Evolutionary conservation across 2,888 invertebrate species (phyloP), one percentile per base, ranked within the genome.

Genomic region (Pegoplata infirma): DNA sequence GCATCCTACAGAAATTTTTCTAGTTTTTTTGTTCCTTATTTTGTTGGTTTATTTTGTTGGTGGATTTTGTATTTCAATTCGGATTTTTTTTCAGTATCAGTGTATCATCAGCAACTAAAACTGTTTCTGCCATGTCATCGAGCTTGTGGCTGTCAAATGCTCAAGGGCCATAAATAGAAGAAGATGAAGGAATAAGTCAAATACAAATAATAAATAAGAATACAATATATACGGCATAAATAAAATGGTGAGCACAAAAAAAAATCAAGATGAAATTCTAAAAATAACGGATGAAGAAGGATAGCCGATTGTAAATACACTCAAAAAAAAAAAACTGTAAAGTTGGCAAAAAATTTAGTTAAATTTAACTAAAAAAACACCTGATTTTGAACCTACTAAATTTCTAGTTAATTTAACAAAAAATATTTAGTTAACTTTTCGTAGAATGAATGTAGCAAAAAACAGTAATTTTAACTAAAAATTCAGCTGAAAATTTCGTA

Each of bases 91-190:
- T n/a, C n/a, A 1, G 36, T 40, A 40, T 40, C 36, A n/a, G 36
- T 40, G 12, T 36, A n/a, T n/a, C n/a, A 10, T 3, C 1, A 21
- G 3, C 4, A 25, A 25, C 10, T 47, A 49, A 47, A 63, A 32
- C 32, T 19, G 21, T 47, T 19, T 47, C 19, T 63, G 47, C 32
- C 61, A 17, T 49, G 46, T 55, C 56, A 67, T 44, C 44, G 17
- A n/a, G 44, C 53, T 55, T 67, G 28, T 51, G 71, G 36, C 51
- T 71, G 61, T 53, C 71, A 71, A 71, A 51, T 71, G 59, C 71
- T 71, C 61, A 40, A 71, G 71, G 71, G 71, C 61, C 25, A 55
- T 8, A 51, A 49, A 58, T 40, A 40, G 2, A n/a, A 12, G 12
- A 40, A 66, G 12, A 44, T 21, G 3, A 10, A 51, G n/a, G 23